Conservation (phyloP, 2,113 vertebrate genomes). For the Phaethon lepturus region DNA sequence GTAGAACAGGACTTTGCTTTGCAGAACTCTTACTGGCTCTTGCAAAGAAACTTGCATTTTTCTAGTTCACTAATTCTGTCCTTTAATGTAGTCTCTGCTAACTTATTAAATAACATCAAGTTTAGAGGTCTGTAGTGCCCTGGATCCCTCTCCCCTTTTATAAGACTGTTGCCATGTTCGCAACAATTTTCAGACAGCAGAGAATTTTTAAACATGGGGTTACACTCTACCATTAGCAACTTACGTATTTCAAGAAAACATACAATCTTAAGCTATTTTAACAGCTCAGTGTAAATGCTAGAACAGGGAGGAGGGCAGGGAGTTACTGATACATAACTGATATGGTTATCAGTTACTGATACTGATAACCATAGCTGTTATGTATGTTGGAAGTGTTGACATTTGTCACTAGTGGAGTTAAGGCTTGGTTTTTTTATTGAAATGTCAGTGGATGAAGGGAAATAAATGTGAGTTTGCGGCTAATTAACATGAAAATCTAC, state of each 20-base stretch:
- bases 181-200: background rate
- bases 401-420: background rate
- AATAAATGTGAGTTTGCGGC: background rate
- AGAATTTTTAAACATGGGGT: background rate
- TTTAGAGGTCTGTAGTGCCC: background rate
- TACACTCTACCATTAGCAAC: background rate
- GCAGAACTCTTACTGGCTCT: background rate
- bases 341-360: too few species aligned
- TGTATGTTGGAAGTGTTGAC: background rate
- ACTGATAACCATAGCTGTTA: background rate
- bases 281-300: background rate
- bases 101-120: background rate
- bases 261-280: background rate
- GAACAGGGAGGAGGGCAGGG: background rate
- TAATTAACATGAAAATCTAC: background rate
- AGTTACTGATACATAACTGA: too few species aligned
- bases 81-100: background rate
- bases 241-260: background rate
- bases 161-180: accelerated
- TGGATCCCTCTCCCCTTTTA: background rate
- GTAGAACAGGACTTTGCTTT: background rate
- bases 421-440: background rate
- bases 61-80: background rate
- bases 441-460: background rate
- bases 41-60: background rate